These are phyloP conservation scores for Azorinus chamasolen DNA, from an alignment of 2,888 invertebrate genomes.

Conservation along the genomic window DNA sequence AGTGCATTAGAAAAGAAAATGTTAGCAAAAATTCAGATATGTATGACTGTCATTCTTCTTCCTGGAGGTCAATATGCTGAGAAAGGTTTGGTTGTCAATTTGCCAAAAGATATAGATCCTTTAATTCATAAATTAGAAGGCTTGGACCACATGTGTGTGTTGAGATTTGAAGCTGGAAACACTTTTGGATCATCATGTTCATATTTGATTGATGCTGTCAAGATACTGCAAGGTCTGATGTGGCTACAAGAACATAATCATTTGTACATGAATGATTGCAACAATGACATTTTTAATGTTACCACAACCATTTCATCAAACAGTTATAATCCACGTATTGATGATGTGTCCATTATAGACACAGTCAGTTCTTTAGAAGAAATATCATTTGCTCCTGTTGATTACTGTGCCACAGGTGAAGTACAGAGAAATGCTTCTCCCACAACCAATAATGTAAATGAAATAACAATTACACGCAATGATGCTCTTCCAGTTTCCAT, in stretches of 20 bases:
- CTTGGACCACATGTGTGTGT: constrained; percentile 1
- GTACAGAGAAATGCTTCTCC: no score
- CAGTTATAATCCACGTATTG: no score
- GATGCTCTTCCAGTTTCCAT: constrained; percentile 24
- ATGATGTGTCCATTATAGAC: no score
- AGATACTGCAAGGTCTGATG: constrained; percentile 5
- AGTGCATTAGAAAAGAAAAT: not conserved
- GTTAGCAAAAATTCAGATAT: not conserved
- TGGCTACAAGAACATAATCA: constrained; percentile 34
- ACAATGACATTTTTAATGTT: no score
- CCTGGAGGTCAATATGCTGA: constrained; percentile 1
- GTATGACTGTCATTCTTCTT: not conserved
- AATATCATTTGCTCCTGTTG: no score
- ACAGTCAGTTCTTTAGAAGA: no score
- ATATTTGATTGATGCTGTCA: not conserved
- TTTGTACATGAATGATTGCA: no score
- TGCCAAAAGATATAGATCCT: constrained; percentile 4
- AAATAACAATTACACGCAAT: constrained; percentile 5
- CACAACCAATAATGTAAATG: no score
- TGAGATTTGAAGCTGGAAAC: not conserved
- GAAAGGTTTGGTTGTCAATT: not conserved
- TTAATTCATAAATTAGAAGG: not conserved
- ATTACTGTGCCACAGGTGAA: no score
- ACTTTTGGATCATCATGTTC: not conserved
- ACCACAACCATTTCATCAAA: no score